Evolutionary conservation across 2,888 invertebrate species (phyloP), one percentile per base, ranked within the genome.

Genomic region (Ischnura elegans): DNA sequence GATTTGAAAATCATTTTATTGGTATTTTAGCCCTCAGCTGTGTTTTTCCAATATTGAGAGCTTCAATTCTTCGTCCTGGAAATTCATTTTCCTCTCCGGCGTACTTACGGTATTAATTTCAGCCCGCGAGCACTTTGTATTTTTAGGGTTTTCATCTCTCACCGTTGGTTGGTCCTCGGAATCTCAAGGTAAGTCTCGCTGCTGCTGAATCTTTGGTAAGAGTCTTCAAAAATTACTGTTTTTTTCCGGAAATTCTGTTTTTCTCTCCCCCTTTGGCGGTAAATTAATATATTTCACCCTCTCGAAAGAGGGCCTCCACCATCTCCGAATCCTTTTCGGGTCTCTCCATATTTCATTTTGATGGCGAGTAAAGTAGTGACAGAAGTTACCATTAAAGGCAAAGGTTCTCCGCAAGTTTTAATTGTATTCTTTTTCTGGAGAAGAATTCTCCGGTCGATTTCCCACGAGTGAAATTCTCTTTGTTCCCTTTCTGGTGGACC

Each of bases 401-500:
- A 76, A 29, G 76, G 29, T 76, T 36, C 13, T 36, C 76, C 76
- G 76, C 36, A 76, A 76, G 76, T 36, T 76, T 76, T 76, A 76
- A 76, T 76, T 76, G 76, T 76, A 36, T 76, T 76, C 76, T 36
- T 76, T 76, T 36, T 36, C 76, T 13, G 8, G 13, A 19, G 51
- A 19, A 19, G 51, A 10, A 29, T 29, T 13, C 76, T 13, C 36
- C 4, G 16, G 76, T 61, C 76, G 76, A 76, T 76, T 76, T 76
- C 76, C 76, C 76, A 6, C 76, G 76, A 76, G 76, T 76, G 76
- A 29, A 76, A 76, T 76, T 76, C 76, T 76, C 76, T 76, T n/a
- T 76, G 29, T 51, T 19, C 51, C 51, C 76, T 36, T 36, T 76
- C 36, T 61, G 1, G 25, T 8, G n/a, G 13, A 13, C 76, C 3